A percentile compares a stretch with the other conserved stretches of the same genome.
These are phyloP conservation scores for Nomada ruficornis DNA, from an alignment of 2,888 invertebrate species.

Conservation along the genomic window DNA sequence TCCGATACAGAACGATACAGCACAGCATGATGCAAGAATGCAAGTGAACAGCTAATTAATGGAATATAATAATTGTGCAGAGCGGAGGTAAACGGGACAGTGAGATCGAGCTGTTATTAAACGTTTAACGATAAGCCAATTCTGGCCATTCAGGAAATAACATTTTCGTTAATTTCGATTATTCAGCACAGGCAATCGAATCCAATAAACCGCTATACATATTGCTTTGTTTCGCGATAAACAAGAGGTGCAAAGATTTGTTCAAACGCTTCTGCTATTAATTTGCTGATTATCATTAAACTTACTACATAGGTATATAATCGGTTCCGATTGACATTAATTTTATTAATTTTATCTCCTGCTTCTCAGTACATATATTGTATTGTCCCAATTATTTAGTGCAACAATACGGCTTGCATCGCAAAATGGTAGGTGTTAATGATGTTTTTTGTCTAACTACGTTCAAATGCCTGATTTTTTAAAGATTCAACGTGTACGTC, in stretches of 20 bases:
- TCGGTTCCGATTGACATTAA: too few species aligned
- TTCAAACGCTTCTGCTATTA: background rate
- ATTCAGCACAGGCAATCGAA: background rate
- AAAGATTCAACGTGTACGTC: background rate
- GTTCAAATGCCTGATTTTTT: background rate
- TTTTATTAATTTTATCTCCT: too few species aligned
- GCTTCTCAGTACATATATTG: too few species aligned
- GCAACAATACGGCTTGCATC: too few species aligned
- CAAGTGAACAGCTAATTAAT: background rate
- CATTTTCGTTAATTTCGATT: background rate
- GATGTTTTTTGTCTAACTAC: background rate
- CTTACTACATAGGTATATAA: too few species aligned
- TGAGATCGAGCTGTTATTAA: background rate
- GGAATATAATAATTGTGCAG: background rate
- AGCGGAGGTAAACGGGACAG: background rate
- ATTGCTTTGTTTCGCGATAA: background rate
- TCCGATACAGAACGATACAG: background rate
- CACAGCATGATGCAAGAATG: background rate
- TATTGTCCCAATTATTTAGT: too few species aligned
- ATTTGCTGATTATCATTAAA: too few species aligned
- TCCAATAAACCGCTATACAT: background rate
- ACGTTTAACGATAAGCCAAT: background rate
- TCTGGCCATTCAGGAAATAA: too few species aligned
- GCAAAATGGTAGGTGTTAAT: too few species aligned
- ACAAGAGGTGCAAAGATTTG: background rate